A percentile compares a stretch with the other conserved stretches of the same genome.
phyloP scores from a whole-genome alignment of 2,888 invertebrate species.

The Diarsia brunnea region DNA sequence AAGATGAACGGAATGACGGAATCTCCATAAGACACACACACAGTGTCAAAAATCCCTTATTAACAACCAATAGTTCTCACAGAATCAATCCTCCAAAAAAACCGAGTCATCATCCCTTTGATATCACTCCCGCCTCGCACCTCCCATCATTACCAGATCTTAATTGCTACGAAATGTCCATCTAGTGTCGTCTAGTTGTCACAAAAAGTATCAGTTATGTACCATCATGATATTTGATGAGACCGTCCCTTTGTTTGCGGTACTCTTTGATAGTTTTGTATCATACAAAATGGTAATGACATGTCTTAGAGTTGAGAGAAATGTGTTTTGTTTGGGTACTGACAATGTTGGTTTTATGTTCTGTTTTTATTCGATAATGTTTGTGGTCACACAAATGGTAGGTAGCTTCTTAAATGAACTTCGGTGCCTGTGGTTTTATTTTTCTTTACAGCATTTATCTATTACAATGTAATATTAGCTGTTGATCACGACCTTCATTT shows the following conservation, averaged over 20 bases:
- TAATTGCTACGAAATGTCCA: slow-evolving; percentile 74
- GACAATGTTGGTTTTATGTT: slow-evolving; percentile 22
- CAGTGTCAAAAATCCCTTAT: too few species aligned
- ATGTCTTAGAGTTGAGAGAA: slow-evolving; percentile 28
- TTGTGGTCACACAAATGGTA: too few species aligned
- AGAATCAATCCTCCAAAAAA: slow-evolving; percentile 44
- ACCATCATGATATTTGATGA: slow-evolving; percentile 78
- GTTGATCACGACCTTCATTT: too few species aligned
- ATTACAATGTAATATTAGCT: too few species aligned
- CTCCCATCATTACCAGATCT: slow-evolving; percentile 66
- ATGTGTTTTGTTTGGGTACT: slow-evolving; percentile 43
- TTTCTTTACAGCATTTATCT: too few species aligned
- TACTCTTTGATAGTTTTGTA: slow-evolving; percentile 67
- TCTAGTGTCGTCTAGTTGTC: slow-evolving; percentile 76
- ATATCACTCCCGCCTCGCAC: slow-evolving; percentile 53
- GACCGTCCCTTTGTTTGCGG: slow-evolving; percentile 65
- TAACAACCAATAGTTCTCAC: slow-evolving; percentile 42
- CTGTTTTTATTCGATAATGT: not conserved
- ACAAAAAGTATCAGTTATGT: slow-evolving; percentile 76
- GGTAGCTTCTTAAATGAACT: too few species aligned
- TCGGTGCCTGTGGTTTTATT: too few species aligned
- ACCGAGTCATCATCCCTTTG: slow-evolving; percentile 60
- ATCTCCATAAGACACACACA: too few species aligned
- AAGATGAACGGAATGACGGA: too few species aligned
- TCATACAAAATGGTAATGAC: slow-evolving; percentile 63